Evolutionary conservation across 2,797 vertebrate species (phyloP).

Genomic region (Tangara arthus): DNA sequence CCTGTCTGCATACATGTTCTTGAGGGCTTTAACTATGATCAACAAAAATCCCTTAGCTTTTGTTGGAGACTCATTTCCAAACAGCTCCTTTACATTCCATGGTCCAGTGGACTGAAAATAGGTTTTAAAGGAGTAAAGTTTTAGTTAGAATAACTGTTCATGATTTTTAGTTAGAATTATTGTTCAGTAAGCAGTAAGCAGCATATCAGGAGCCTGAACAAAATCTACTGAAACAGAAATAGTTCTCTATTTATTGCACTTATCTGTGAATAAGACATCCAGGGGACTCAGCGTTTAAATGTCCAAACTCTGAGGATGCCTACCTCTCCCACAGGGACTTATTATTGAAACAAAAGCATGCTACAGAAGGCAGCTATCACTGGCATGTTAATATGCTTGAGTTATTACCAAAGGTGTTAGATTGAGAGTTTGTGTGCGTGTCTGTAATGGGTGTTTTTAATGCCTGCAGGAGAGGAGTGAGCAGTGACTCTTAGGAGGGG

Average conservation of each 20-base stretch:
- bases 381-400: neutral
- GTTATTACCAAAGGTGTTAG: constrained; percentile 1
- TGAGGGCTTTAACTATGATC: neutral
- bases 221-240: neutral
- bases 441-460: neutral
- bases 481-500: neutral
- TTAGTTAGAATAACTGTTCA: neutral
- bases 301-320: neutral
- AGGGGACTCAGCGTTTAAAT: neutral
- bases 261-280: neutral
- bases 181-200: neutral
- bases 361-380: neutral
- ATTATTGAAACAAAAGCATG: neutral
- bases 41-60: neutral
- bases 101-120: neutral
- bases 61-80: neutral
- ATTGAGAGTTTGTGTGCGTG: neutral
- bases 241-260: neutral
- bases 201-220: neutral
- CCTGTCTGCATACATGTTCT: neutral
- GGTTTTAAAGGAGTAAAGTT: neutral
- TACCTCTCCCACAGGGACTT: neutral
- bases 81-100: neutral
- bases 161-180: neutral
- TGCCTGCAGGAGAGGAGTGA: neutral